These are phyloP conservation scores for Dynastes hyllus DNA, from an alignment of 2,888 invertebrate species.

Conservation along the genomic window DNA sequence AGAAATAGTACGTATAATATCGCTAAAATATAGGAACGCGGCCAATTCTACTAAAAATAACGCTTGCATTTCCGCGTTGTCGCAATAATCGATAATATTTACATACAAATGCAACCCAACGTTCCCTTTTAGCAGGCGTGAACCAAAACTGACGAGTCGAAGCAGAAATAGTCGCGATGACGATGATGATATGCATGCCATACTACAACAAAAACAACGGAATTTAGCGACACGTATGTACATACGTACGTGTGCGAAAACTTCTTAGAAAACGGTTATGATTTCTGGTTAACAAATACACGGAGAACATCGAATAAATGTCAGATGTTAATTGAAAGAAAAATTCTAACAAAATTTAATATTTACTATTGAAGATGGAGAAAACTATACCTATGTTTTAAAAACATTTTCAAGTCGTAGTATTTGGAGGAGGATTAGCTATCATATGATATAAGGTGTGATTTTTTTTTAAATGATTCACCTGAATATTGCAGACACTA, in stretches of 20 bases:
- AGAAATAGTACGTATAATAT: no score
- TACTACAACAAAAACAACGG: not conserved
- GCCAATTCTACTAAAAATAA: conserved; percentile 15
- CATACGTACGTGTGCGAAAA: not conserved
- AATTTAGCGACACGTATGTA: no score
- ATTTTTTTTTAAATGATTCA: no score
- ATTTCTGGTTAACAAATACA: conserved; percentile 32
- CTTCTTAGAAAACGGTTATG: conserved; percentile 31
- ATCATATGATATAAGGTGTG: no score
- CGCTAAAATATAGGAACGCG: not conserved
- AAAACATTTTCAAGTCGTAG: no score
- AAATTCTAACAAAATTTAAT: no score
- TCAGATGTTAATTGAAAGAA: no score
- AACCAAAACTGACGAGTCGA: conserved; percentile 9
- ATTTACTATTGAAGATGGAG: no score
- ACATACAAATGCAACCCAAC: conserved; percentile 21
- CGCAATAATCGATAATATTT: conserved; percentile 33
- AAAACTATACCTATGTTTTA: no score
- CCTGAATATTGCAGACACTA: no score
- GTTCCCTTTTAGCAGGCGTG: conserved; percentile 6
- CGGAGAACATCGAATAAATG: not conserved
- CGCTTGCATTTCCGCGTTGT: conserved; percentile 13
- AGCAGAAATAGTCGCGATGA: conserved; percentile 13
- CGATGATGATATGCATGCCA: not conserved
- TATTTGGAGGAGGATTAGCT: no score